phyloP scores from a whole-genome alignment of 2,888 invertebrate species.

The Apoderus coryli region DNA sequence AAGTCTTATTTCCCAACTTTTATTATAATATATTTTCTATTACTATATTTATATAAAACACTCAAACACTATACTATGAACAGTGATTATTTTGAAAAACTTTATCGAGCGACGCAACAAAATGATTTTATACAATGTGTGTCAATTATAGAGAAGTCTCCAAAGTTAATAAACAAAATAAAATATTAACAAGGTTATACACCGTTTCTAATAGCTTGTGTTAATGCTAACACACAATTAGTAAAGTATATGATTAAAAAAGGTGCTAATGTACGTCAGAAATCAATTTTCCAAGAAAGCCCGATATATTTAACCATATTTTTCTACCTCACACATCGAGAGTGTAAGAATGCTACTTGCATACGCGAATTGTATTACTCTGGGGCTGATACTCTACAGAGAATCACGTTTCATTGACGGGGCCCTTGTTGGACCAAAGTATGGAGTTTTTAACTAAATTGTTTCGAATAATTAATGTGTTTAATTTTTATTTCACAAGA shows the following conservation, averaged over 20 bases:
- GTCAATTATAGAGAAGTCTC: constrained; percentile 17
- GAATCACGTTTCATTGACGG: too few relatives aligned
- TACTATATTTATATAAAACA: too few relatives aligned
- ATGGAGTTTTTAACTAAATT: too few relatives aligned
- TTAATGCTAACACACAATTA: constrained; percentile 23
- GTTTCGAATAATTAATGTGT: too few relatives aligned
- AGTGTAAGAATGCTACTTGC: constrained; percentile 23
- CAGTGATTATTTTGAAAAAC: too few relatives aligned
- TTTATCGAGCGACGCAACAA: too few relatives aligned
- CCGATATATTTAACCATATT: constrained; percentile 25
- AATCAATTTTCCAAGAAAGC: constrained; percentile 24
- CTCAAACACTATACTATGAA: too few relatives aligned
- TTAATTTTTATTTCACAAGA: too few relatives aligned
- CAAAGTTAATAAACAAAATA: constrained; percentile 18
- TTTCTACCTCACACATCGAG: constrained; percentile 21
- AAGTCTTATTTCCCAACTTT: too few relatives aligned
- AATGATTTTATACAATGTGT: constrained; percentile 17
- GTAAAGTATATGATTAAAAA: constrained; percentile 23
- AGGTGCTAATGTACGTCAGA: constrained; percentile 22
- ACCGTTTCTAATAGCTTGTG: constrained; percentile 24
- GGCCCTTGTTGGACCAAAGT: too few relatives aligned
- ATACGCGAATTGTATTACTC: constrained; percentile 26
- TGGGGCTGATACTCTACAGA: constrained; percentile 26
- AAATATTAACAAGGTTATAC: constrained; percentile 19
- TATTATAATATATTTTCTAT: too few relatives aligned